Percentiles rank a stretch among this genome's conserved stretches.
Conservation (phyloP, 35 echinoderm and acorn worm species). For the Amphiura filiformis region DNA sequence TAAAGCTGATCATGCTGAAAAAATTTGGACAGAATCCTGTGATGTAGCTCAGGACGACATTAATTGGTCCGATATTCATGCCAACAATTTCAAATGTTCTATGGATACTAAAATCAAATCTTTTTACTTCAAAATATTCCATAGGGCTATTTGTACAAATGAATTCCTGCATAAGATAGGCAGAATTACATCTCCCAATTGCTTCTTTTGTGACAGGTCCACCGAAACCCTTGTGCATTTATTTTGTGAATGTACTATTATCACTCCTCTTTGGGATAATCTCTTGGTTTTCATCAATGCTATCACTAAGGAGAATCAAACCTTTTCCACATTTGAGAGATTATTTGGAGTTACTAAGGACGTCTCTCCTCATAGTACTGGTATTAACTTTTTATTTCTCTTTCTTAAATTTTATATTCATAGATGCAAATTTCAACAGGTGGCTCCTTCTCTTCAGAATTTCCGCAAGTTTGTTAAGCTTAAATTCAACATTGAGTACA, state of each 20-base stretch:
- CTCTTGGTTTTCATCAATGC: background rate
- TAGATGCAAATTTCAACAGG: constrained; percentile 4
- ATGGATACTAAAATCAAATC: background rate
- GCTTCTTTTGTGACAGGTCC: background rate
- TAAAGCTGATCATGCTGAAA: background rate
- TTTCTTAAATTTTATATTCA: background rate
- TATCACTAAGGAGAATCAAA: background rate
- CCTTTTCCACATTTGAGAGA: background rate
- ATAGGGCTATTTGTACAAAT: background rate
- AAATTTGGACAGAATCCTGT: background rate
- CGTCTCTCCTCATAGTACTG: background rate
- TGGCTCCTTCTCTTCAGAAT: background rate
- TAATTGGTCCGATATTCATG: background rate
- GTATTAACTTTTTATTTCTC: background rate
- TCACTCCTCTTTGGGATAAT: background rate
- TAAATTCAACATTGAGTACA: constrained; percentile 20
- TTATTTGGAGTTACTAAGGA: background rate
- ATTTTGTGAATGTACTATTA: background rate
- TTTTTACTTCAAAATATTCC: background rate
- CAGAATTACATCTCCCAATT: background rate
- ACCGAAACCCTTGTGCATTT: background rate
- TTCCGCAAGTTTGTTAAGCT: background rate
- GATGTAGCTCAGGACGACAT: background rate
- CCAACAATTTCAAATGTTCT: background rate
- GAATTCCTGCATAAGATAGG: background rate